A percentile compares a stretch with the other conserved stretches of the same genome.
Evolutionary conservation across 2,888 invertebrate genomes (phyloP).

Genomic region (Meiosimyza decipiens): DNA sequence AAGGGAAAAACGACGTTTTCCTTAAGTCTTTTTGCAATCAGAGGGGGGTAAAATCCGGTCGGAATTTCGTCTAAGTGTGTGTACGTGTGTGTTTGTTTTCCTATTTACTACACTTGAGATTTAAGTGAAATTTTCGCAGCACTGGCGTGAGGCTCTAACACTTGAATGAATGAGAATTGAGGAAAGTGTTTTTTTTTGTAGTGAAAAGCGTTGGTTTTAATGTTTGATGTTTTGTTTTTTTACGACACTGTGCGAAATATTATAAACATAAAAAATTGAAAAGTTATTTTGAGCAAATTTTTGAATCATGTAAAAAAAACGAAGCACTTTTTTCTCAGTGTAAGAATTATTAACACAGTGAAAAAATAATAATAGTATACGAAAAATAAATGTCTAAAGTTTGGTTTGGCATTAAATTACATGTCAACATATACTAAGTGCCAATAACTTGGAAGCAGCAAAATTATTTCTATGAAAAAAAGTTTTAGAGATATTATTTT

Average conservation of each 20-base stretch:
- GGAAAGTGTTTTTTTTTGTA: neutral
- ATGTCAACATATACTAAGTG: neutral
- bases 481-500: too few relatives aligned
- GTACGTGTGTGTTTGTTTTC: neutral
- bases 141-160: neutral
- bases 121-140: neutral
- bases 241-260: too few relatives aligned
- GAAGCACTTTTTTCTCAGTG: neutral
- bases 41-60: neutral
- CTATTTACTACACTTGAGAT: slow-evolving; percentile 6
- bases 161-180: too few relatives aligned
- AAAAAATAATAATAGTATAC: neutral
- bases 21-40: neutral
- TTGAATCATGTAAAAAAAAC: neutral
- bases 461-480: neutral
- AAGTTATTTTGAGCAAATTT: neutral
- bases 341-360: neutral
- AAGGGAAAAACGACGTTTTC: slow-evolving; percentile 20
- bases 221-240: neutral
- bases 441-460: slow-evolving; percentile 12
- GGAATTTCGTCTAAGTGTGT: neutral
- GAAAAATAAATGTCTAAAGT: neutral
- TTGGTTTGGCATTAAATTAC: too few relatives aligned
- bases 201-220: neutral
- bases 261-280: too few relatives aligned